A percentile compares a stretch with the other conserved stretches of the same genome.
Conservation (phyloP, 2,797 vertebrate genomes). For the Anguilla marmorata region DNA sequence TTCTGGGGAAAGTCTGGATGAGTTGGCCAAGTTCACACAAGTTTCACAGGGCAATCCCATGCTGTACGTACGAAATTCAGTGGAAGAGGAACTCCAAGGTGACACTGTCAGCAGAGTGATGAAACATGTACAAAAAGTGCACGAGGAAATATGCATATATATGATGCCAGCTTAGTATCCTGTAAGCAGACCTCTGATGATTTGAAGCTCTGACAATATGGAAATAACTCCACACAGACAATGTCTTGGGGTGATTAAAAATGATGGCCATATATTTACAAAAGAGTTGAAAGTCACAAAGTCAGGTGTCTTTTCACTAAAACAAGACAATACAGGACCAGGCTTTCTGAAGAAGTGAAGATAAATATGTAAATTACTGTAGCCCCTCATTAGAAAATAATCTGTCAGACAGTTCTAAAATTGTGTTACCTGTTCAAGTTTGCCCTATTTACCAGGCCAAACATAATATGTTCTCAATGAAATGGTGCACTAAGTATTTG, state of each 20-base stretch:
- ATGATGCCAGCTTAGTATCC: neutral
- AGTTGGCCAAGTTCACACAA: neutral
- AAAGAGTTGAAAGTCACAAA: neutral
- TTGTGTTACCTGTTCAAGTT: neutral
- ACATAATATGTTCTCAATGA: neutral
- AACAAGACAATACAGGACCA: neutral
- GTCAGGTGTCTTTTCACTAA: neutral
- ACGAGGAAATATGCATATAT: neutral
- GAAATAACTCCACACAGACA: neutral
- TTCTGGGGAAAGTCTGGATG: neutral
- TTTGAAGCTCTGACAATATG: neutral
- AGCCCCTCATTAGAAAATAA: neutral
- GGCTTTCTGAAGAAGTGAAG: neutral
- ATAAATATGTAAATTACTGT: neutral
- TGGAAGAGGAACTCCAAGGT: neutral
- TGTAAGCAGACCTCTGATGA: neutral
- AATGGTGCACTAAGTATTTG: neutral
- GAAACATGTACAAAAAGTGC: neutral
- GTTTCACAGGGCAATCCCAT: neutral
- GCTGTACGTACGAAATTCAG: neutral
- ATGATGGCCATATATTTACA: neutral
- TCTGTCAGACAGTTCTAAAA: neutral
- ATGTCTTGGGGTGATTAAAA: neutral
- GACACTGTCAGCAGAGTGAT: neutral
- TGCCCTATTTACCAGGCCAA: neutral